Base-by-base conservation (phyloP, 2,113 vertebrate species). In the Salvator merianae region DNA sequence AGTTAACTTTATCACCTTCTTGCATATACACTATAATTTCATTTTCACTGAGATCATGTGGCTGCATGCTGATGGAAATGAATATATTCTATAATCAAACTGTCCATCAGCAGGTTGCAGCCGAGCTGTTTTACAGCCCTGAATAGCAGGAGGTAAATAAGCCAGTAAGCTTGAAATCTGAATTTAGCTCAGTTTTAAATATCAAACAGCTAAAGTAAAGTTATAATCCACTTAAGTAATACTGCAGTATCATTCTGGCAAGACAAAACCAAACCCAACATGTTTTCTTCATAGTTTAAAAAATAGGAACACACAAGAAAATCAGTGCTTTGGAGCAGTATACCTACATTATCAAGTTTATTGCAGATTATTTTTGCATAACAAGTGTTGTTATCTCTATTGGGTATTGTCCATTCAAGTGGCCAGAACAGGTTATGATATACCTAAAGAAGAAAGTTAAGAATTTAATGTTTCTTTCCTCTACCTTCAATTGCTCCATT, bases 401-500 rank as follows among this genome's bases (percentile, higher is more conserved):
- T 85, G 0, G 98, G 95, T 53, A 99, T 86, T 0, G 98, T 98
- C 97, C 97, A 99, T 90, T 99, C 99, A 86, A 99, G 96, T 28
- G 99, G 99, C 98, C 98, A 99, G 89, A 99, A 98, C 47, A 98
- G 92, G 87, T 92, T 98, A 92, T 99, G 99, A 94, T 94, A 99
- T 63, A 99, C 94, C 98, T 99, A 86, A 75, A 75, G 2, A 79
- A 77, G 1, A 87, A 0, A 30, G 24, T 84, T 75, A 69, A 1
- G 81, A 10, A 30, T 68, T 77, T 66, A 55, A 2, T 28, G 4
- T 79, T 13, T 47, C 7, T 77, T 34, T 71, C 30, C 3, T 26
- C 18, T 65, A n/a, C n/a, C n/a, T n/a, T n/a, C n/a, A n/a, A n/a
- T n/a, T n/a, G n/a, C n/a, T n/a, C n/a, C n/a, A n/a, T n/a, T n/a